phyloP scores from a whole-genome alignment of 2,113 vertebrate genomes.

The Perognathus longimembris region DNA sequence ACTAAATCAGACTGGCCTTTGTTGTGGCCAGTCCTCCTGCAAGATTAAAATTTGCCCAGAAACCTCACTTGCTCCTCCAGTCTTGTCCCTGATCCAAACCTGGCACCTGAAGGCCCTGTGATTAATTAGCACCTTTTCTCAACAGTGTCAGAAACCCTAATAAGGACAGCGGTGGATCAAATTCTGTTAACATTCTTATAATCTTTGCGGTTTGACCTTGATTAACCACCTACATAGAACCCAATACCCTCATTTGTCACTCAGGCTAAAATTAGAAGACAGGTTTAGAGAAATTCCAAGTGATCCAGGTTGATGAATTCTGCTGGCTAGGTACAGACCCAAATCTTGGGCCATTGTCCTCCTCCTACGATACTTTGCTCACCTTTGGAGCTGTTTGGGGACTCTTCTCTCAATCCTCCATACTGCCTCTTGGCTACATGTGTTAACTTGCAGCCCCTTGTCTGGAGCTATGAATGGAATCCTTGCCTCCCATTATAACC shows the following conservation, averaged over 20 bases:
- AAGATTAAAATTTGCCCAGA: not conserved
- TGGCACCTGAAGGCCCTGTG: not conserved
- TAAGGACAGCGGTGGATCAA: not conserved
- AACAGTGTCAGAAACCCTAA: not conserved
- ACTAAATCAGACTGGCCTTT: not conserved
- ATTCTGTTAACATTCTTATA: not conserved
- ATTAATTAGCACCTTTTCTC: not conserved
- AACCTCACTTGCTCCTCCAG: not conserved
- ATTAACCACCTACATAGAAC: not conserved
- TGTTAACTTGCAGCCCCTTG: not conserved
- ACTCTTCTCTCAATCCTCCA: not conserved
- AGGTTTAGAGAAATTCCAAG: not conserved
- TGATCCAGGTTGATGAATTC: not conserved
- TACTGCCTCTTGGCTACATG: not conserved
- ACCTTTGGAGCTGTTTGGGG: not conserved
- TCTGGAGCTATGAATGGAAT: not conserved
- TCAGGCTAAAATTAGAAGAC: not conserved
- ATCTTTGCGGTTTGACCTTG: not conserved
- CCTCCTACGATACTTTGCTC: not conserved
- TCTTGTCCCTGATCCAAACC: not conserved
- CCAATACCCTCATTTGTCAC: not conserved
- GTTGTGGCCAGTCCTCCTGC: not conserved
- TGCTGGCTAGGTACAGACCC: not conserved
- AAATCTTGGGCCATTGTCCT: not conserved
- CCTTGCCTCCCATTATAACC: not conserved